Conservation (phyloP, 2,888 invertebrate genomes). For the Ariolimax columbianus region DNA sequence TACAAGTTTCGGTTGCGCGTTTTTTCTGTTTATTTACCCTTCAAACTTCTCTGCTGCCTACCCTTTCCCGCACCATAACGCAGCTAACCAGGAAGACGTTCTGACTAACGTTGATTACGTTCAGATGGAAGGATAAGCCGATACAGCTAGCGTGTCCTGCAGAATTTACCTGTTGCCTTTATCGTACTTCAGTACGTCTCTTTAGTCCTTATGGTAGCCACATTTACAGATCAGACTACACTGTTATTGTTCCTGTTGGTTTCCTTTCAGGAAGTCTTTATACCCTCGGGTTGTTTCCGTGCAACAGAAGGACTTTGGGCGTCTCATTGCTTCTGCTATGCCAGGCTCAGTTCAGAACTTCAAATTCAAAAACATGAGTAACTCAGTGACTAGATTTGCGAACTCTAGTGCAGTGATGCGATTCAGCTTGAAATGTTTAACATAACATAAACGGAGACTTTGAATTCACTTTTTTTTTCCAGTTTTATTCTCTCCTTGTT, state of each 20-base stretch:
- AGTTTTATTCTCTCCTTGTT: too few relatives aligned
- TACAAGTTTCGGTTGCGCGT: conserved; percentile 26
- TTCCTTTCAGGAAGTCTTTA: conserved; percentile 1
- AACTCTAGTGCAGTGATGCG: too few relatives aligned
- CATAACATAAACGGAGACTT: too few relatives aligned
- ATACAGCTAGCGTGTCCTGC: neutral
- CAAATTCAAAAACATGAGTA: neutral
- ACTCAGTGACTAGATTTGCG: neutral
- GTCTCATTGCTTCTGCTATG: neutral
- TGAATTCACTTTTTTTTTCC: too few relatives aligned
- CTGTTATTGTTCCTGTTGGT: conserved; percentile 1
- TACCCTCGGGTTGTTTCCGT: neutral
- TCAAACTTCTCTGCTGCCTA: conserved; percentile 6
- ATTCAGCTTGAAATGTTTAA: too few relatives aligned
- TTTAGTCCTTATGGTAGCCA: neutral
- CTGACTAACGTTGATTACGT: conserved; percentile 16
- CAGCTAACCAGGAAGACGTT: conserved; percentile 40
- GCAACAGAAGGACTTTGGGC: neutral
- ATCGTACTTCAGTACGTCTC: too few relatives aligned
- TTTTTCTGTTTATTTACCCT: conserved; percentile 45
- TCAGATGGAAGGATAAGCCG: conserved; percentile 26
- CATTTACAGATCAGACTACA: neutral
- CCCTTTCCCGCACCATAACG: conserved; percentile 17
- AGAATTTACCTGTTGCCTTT: conserved; percentile 7
- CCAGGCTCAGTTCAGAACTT: neutral